These are phyloP conservation scores for Sarcoramphus papa DNA, from an alignment of 2,797 vertebrate genomes.

Conservation along the genomic window DNA sequence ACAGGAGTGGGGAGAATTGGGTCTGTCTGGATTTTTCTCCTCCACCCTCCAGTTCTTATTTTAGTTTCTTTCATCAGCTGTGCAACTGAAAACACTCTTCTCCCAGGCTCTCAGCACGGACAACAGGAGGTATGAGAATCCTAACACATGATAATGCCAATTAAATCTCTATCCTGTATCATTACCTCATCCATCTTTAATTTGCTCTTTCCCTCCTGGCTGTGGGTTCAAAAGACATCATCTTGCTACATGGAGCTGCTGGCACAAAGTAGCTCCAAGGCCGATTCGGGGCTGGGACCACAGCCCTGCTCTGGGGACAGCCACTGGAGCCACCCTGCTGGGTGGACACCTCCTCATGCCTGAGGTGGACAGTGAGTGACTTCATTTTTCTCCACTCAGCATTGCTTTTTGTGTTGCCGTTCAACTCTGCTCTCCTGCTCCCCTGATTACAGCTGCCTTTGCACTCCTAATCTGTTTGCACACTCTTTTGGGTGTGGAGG, in stretches of 20 bases:
- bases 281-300: neutral
- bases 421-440: neutral
- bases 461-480: neutral
- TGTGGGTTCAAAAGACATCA: neutral
- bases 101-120: neutral
- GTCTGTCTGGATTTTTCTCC: neutral
- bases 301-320: neutral
- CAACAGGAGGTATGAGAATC: neutral
- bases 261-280: neutral
- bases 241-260: neutral
- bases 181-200: neutral
- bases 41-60: neutral
- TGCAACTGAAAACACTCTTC: slow-evolving; percentile 6
- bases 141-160: neutral
- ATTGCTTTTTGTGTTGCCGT: neutral
- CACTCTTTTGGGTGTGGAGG: neutral
- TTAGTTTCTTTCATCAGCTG: slow-evolving; percentile 13
- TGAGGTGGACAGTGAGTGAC: neutral
- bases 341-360: neutral
- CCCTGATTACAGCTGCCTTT: neutral
- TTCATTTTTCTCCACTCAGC: neutral
- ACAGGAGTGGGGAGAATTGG: neutral
- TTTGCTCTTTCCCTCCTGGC: neutral
- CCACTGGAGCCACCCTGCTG: fast-evolving
- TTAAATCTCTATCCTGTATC: neutral